phyloP scores from a whole-genome alignment of 2,797 vertebrate species.

The Botia almorhae region DNA sequence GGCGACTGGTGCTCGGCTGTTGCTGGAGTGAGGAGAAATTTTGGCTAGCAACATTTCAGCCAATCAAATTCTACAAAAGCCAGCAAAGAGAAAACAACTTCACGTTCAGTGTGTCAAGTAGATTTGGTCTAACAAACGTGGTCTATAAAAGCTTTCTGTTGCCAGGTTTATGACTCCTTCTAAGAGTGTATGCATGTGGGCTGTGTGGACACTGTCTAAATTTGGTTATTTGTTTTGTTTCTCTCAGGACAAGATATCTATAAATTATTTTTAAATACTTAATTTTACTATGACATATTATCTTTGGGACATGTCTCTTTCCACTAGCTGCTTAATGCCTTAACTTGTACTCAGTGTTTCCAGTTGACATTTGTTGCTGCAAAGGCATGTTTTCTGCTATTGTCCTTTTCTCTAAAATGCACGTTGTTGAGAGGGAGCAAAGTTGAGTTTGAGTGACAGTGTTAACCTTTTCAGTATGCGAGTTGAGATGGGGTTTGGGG shows the following conservation, averaged over 20 bases:
- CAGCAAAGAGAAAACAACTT: conserved; percentile 78
- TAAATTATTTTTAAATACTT: conserved; percentile 30
- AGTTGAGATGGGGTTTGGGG: conserved; percentile 77
- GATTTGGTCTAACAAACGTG: conserved; percentile 64
- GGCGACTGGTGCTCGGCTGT: conserved; percentile 67
- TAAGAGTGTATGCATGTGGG: conserved; percentile 46
- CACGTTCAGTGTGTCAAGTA: conserved; percentile 69
- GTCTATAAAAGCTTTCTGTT: conserved; percentile 62
- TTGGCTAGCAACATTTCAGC: conserved; percentile 79
- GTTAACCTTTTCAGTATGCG: conserved; percentile 84
- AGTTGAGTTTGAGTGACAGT: conserved; percentile 76
- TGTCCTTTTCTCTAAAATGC: conserved; percentile 37
- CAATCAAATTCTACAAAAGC: conserved; percentile 77
- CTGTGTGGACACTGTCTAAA: conserved; percentile 46
- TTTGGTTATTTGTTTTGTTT: conserved; percentile 51
- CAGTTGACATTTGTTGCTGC: conserved; percentile 77
- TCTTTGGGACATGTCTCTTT: conserved; percentile 30
- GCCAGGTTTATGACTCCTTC: conserved; percentile 60
- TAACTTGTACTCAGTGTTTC: conserved; percentile 61
- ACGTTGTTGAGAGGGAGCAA: conserved; percentile 18
- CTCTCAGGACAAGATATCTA: conserved; percentile 36
- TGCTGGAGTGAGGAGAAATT: conserved; percentile 69
- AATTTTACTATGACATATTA: conserved; percentile 47
- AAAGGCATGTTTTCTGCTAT: conserved; percentile 65
- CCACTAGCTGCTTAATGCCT: conserved; percentile 3